phyloP scores from a whole-genome alignment of 2,113 vertebrate species.

The Carassius carassius region DNA sequence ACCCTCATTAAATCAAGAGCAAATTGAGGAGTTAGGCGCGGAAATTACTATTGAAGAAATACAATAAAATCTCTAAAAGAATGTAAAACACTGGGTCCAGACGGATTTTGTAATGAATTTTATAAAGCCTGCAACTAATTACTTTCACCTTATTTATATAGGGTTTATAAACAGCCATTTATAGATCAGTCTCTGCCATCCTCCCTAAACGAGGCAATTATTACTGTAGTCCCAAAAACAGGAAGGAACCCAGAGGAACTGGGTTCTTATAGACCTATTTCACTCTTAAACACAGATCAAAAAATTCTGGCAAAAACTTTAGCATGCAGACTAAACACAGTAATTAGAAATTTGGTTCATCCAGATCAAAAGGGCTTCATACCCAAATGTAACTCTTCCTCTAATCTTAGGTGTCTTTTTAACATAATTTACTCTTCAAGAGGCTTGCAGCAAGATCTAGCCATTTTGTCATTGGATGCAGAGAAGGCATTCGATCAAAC shows the following conservation, averaged over 20 bases:
- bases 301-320: slow-evolving; percentile 18
- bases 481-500: too few species aligned
- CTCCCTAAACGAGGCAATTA: too few species aligned
- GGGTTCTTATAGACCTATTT: slow-evolving; percentile 24
- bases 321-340: background rate
- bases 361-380: slow-evolving; percentile 27
- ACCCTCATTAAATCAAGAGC: too few species aligned
- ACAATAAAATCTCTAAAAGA: background rate
- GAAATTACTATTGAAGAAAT: too few species aligned
- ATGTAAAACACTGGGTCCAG: background rate
- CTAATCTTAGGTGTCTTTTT: too few species aligned
- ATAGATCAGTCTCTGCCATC: too few species aligned
- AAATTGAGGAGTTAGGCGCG: too few species aligned
- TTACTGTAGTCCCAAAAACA: background rate
- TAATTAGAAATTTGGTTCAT: slow-evolving; percentile 17
- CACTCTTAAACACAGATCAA: slow-evolving; percentile 10
- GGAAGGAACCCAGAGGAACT: background rate
- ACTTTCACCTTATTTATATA: background rate
- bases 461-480: too few species aligned
- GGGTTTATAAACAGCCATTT: too few species aligned
- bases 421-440: too few species aligned
- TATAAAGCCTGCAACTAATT: background rate
- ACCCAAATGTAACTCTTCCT: background rate
- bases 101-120: background rate
- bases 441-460: too few species aligned